These are phyloP conservation scores for Rhinopomastus cyanomelas DNA, from an alignment of 2,113 vertebrate species.

Conservation along the genomic window DNA sequence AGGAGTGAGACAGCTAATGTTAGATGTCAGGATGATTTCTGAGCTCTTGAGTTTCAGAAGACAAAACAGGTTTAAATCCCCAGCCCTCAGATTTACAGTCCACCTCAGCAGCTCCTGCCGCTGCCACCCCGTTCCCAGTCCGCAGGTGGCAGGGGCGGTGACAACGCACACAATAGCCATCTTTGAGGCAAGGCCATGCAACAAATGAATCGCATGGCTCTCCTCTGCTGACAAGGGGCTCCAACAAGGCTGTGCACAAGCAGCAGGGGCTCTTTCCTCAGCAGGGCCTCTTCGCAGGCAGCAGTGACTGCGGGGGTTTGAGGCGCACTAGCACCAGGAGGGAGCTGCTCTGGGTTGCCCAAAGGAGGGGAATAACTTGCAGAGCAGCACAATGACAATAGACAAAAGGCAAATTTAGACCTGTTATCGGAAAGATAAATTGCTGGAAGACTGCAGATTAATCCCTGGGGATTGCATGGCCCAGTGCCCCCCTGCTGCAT, in stretches of 20 bases:
- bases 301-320: neutral
- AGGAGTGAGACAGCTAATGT: neutral
- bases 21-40: neutral
- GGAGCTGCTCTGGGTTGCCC: rapidly evolving
- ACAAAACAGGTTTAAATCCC: neutral
- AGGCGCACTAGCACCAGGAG: neutral
- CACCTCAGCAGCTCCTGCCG: neutral
- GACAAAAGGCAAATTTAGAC: slow-evolving; percentile 7
- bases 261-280: neutral
- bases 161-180: neutral
- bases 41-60: neutral
- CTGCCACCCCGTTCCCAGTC: neutral
- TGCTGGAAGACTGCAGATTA: neutral
- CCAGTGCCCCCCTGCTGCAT: neutral
- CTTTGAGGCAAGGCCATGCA: neutral
- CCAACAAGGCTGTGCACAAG: neutral
- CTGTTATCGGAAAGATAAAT: neutral
- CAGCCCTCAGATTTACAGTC: neutral
- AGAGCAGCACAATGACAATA: neutral
- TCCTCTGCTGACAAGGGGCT: neutral
- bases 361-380: neutral
- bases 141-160: neutral
- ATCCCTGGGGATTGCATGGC: neutral
- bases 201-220: neutral
- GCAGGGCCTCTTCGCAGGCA: neutral